Base-by-base conservation (phyloP, 2,797 vertebrate species). In the Valencia hispanica region DNA sequence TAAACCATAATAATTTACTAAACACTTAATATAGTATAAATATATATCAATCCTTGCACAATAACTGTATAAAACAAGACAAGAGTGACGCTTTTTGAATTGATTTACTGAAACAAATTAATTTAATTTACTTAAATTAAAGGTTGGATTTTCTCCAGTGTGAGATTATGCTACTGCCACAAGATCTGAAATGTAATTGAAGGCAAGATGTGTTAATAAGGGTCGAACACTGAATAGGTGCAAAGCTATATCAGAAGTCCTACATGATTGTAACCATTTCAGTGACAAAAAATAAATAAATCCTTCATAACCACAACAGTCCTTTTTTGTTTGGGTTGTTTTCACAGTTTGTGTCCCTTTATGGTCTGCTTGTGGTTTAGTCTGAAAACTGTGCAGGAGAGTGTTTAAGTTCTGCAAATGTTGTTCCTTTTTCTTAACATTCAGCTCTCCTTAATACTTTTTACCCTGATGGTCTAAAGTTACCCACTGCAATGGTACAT, bases 371-470 rank as follows among this genome's bases (percentile, higher is more conserved):
- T 50, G 68, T 36, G 27, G 39, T 9, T 70, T 34, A 25, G 6
- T 50, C 34, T 30, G 57, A 1, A 68, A 39, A 63, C 25, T 51
- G 68, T 45, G 36, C 22, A 72, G 9, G 1, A 27, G 30, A 20
- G 36, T 15, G 22, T 66, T 66, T 66, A 36, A 7, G 10, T 66
- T 66, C 11, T 7, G 25, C 25, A 66, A n/a, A 15, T n/a, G 25
- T 55, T 22, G 51, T 68, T 74, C 32, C 70, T n/a, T 76, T 75
- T 53, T 30, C 39, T 30, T 30, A 47, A 50, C 22, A 4, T 72
- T 63, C 43, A 5, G 32, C 41, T 68, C 1, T 73, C 3, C 3
- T 7, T 9, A 30, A 11, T 17, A 34, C 25, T 34, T 47, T 72
- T 47, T 39, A 59, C 8, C 39, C n/a, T 14, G 27, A 5, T 76